A percentile compares a stretch with the other conserved stretches of the same genome.
Evolutionary conservation across 2,797 vertebrate genomes (phyloP).

Genomic region (Myiothlypis coronata): DNA sequence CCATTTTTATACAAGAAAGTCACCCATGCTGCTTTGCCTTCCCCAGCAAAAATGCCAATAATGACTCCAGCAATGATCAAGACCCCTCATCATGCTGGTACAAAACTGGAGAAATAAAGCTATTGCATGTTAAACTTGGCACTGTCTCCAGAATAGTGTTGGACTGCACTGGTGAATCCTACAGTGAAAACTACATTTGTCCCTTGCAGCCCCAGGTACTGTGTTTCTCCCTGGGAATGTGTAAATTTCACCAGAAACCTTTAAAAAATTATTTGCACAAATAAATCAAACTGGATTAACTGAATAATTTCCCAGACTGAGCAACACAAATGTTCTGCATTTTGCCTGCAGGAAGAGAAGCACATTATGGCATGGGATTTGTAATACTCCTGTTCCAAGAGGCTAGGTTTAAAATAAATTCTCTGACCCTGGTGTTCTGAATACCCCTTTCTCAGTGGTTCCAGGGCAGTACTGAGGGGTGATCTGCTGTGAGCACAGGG

Average conservation of each 20-base stretch:
- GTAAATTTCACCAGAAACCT: not conserved
- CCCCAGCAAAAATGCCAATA: not conserved
- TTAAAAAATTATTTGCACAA: not conserved
- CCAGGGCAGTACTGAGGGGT: not conserved
- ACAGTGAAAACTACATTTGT: not conserved
- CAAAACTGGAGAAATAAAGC: not conserved
- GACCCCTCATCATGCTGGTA: not conserved
- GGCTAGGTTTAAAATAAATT: not conserved
- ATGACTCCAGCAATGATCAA: not conserved
- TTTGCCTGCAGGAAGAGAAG: not conserved
- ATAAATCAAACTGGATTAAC: not conserved
- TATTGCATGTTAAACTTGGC: not conserved
- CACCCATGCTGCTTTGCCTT: not conserved
- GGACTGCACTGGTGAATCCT: not conserved
- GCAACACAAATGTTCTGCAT: not conserved
- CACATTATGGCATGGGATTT: not conserved
- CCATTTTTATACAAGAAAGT: not conserved
- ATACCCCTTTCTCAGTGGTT: not conserved
- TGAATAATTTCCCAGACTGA: not conserved
- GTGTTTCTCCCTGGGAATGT: not conserved
- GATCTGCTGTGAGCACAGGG: not conserved
- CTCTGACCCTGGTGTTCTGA: not conserved
- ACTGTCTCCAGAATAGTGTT: not conserved
- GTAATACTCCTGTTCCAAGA: not conserved
- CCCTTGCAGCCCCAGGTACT: not conserved